Evolutionary conservation across 1,140 invertebrate genomes (phyloP).

Genomic region (Macrobrachium rosenbergii): DNA sequence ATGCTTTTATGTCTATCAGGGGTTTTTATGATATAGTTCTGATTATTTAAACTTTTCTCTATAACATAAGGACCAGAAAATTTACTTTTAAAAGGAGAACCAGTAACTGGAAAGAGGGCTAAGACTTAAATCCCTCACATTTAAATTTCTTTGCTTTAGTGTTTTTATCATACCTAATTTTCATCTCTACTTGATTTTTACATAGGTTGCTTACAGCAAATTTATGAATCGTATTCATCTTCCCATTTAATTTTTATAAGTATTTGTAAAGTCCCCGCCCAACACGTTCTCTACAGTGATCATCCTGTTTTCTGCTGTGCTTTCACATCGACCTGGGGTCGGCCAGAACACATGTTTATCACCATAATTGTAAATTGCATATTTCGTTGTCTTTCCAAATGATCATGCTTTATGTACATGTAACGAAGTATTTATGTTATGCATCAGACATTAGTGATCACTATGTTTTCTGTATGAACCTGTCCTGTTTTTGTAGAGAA

Average conservation of each 20-base stretch:
- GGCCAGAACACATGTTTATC: too few relatives aligned
- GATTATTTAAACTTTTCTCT: background rate
- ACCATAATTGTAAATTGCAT: too few relatives aligned
- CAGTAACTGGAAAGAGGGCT: constrained; percentile 2
- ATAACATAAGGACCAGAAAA: background rate
- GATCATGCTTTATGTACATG: too few relatives aligned
- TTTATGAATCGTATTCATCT: background rate
- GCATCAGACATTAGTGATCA: too few relatives aligned
- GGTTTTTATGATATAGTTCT: background rate
- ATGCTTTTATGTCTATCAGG: background rate
- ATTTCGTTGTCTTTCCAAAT: too few relatives aligned
- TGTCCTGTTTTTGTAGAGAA: too few relatives aligned
- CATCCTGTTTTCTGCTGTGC: too few relatives aligned
- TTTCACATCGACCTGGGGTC: too few relatives aligned
- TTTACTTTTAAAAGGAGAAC: background rate
- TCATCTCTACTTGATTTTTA: constrained; percentile 30
- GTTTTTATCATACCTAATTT: background rate
- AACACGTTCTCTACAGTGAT: too few relatives aligned
- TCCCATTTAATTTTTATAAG: background rate
- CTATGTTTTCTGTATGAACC: too few relatives aligned
- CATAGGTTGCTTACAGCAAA: background rate
- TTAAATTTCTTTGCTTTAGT: background rate
- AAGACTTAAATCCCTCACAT: background rate
- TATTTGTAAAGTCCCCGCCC: too few relatives aligned
- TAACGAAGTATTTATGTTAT: too few relatives aligned